Evolutionary conservation across 2,797 vertebrate genomes (phyloP), one percentile per base, ranked within the genome.

Genomic region (Anas capensis): DNA sequence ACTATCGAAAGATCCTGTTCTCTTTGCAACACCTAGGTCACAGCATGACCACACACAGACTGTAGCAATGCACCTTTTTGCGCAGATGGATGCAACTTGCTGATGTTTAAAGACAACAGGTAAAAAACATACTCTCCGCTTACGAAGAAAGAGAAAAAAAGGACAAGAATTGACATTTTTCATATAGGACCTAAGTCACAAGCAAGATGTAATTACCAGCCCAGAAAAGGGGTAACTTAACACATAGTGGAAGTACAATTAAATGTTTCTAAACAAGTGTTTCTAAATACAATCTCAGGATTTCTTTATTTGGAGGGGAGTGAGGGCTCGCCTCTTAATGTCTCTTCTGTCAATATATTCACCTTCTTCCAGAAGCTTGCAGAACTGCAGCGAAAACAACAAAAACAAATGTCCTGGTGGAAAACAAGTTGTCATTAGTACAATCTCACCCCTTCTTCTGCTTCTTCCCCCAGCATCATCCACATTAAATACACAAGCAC

Each of bases 351-450:
- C 44, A 12, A 86, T 71, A 8, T 34, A 88, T 27, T 65, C 4
- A n/a, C 4, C 14, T 46, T 3, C 21, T 82, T 89, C 54, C 31
- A 68, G 49, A 93, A 84, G 40, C 18, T 14, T 69, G 36, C 17
- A 65, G 65, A 38, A 86, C 1, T 73, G 26, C 46, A 65, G 27
- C 27, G 70, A 80, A 91, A 15, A 3, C 15, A 77, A 40, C 26
- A 82, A 70, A 77, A 87, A 33, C 29, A 70, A 21, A 1, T 2
- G 1, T 58, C 19, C 60, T 26, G 11, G 13, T 0, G 0, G 46
- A 90, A 88, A 86, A 82, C 13, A 81, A 4, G 10, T 12, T 53
- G 14, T 20, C 8, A 54, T 70, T 92, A 38, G 38, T 18, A 72
- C 14, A 49, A 33, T 40, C 4, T 36, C 3, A 2, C 4, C 18